Percentiles rank a stretch among this genome's conserved stretches.
Evolutionary conservation across 1,140 invertebrate genomes (phyloP).

Genomic region (Temnothorax curvispinosus): DNA sequence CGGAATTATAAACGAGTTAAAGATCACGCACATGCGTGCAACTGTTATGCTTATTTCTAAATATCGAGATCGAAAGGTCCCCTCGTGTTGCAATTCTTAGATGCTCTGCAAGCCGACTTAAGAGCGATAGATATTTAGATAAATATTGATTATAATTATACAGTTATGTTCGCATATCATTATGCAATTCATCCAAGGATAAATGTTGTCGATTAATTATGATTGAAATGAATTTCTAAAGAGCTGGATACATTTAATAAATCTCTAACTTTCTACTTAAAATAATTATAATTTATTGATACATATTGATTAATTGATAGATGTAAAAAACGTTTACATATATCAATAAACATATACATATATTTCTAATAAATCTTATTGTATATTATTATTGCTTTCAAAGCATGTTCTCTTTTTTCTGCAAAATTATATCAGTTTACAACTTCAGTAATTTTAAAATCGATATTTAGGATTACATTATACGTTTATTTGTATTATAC

Average conservation of each 20-base stretch:
- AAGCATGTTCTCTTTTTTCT: background rate
- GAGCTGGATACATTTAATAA: background rate
- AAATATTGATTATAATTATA: constrained; percentile 25
- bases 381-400: background rate
- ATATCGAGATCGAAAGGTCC: constrained; percentile 28
- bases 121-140: constrained; percentile 21
- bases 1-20: background rate
- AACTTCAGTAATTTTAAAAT: background rate
- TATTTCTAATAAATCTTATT: background rate
- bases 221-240: background rate
- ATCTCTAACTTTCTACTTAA: background rate
- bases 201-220: constrained; percentile 7
- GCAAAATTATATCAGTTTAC: background rate
- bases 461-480: background rate
- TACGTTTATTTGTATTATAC: background rate
- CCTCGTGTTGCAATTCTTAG: background rate
- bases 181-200: background rate
- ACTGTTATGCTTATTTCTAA: constrained; percentile 29
- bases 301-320: background rate
- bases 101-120: background rate
- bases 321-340: background rate
- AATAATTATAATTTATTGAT: background rate
- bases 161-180: background rate
- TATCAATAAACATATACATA: no score
- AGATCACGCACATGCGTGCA: background rate